Evolutionary conservation across 2,888 invertebrate species (phyloP).

Genomic region (Lycophotia porphyrea): DNA sequence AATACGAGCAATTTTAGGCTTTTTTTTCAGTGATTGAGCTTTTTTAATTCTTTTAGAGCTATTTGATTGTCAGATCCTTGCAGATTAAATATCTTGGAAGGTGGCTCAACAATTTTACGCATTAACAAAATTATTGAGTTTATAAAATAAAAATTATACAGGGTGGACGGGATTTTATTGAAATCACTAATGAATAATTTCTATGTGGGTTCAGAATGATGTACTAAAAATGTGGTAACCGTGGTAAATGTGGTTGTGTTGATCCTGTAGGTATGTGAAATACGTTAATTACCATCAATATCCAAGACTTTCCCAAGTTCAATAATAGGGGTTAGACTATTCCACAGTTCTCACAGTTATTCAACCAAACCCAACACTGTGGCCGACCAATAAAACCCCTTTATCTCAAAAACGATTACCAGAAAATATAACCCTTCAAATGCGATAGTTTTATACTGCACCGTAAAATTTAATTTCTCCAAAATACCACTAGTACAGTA

Average conservation of each 20-base stretch:
- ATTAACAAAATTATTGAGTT: background rate
- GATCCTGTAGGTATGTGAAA: no score
- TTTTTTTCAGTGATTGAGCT: background rate
- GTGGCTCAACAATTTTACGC: background rate
- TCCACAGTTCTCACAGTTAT: background rate
- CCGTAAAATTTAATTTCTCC: constrained; percentile 43
- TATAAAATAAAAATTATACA: no score
- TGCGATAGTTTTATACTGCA: constrained; percentile 43
- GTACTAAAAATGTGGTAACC: no score
- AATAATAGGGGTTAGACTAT: background rate
- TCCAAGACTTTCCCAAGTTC: background rate
- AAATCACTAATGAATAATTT: no score
- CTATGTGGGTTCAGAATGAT: no score
- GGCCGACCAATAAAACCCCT: constrained; percentile 6
- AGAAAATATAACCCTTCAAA: constrained; percentile 33
- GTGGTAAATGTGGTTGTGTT: no score
- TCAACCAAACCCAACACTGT: constrained; percentile 10
- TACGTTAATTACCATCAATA: background rate
- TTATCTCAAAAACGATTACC: constrained; percentile 31
- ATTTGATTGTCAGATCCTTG: background rate
- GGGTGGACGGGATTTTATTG: no score
- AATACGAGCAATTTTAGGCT: background rate
- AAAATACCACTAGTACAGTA: constrained; percentile 51
- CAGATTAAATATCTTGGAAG: background rate
- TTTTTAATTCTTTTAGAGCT: background rate